Evolutionary conservation across 2,797 vertebrate species (phyloP), one percentile per base, ranked within the genome.

Genomic region (Crenichthys baileyi): DNA sequence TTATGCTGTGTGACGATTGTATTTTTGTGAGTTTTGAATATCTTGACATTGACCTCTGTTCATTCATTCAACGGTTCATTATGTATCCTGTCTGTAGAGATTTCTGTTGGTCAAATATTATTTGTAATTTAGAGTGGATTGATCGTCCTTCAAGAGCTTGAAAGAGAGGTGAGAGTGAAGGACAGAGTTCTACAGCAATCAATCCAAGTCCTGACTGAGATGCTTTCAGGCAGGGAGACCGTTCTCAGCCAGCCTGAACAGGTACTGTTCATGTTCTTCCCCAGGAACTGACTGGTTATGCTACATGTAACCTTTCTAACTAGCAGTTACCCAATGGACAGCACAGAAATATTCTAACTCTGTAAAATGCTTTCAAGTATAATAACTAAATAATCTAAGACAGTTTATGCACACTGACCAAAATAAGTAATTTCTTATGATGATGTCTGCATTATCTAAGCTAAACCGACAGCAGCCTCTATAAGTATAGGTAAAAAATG

Each of bases 111-210:
- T 79, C 2, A 39, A 24, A 36, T 83, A 1, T 75, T 12, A 67
- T 79, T 67, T 88, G 50, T 90, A 41, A 72, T 84, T 77, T 85
- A 99, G 98, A 96, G 94, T 75, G 97, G 96, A 75, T 85, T 95
- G 86, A 85, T 87, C 36, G 94, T 90, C 78, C 88, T 98, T 83
- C 93, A 90, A 91, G 94, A 97, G 70, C 92, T 98, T 63, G 94
- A 95, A 76, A 88, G 95, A 71, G 95, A 98, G 88, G 83, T 94
- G 80, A 58, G 83, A 76, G 90, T 96, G 87, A 98, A 98, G 90
- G 95, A 97, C 65, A 93, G 86, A 77, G 92, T 99, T 75, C 78
- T 98, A 36, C 90, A 91, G 86, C 95, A 97, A 84, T 96, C 97
- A 18, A 93, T 96, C 70, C 92, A 86, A 85, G 95, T 94, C 68